Evolutionary conservation across 2,797 vertebrate species (phyloP).

Genomic region (Rhinophrynus dorsalis): DNA sequence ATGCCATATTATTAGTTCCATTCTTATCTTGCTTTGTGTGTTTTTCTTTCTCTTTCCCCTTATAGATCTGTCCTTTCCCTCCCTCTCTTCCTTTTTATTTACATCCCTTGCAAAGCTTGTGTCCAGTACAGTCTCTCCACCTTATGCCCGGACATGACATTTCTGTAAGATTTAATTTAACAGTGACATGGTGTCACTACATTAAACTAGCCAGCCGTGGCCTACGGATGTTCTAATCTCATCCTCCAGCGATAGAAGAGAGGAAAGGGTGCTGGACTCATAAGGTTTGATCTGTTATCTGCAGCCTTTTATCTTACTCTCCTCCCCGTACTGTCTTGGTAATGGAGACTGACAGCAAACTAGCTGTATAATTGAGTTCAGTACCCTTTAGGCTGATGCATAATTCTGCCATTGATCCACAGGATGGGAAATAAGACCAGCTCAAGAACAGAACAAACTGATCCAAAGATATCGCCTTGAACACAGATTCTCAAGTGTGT

Average conservation of each 20-base stretch:
- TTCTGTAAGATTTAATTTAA: background rate
- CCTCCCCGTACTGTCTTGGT: slow-evolving; percentile 2
- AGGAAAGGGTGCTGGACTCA: slow-evolving; percentile 17
- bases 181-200: background rate
- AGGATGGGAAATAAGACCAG: slow-evolving; percentile 26
- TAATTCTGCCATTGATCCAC: slow-evolving; percentile 38
- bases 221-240: background rate
- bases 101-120: background rate
- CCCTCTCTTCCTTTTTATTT: background rate
- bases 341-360: slow-evolving; percentile 27
- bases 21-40: background rate
- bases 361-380: slow-evolving; percentile 40
- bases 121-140: background rate
- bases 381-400: slow-evolving; percentile 40
- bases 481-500: too few species aligned
- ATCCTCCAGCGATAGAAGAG: background rate
- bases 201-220: slow-evolving; percentile 5
- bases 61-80: background rate
- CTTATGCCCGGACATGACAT: background rate
- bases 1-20: background rate
- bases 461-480: slow-evolving; percentile 13
- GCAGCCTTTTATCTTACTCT: slow-evolving; percentile 1
- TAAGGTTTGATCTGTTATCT: slow-evolving; percentile 5
- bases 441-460: slow-evolving; percentile 14
- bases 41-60: background rate